Evolutionary conservation across 1,140 invertebrate species (phyloP), one percentile per base, ranked within the genome.

Genomic region (Nasonia longicornis): DNA sequence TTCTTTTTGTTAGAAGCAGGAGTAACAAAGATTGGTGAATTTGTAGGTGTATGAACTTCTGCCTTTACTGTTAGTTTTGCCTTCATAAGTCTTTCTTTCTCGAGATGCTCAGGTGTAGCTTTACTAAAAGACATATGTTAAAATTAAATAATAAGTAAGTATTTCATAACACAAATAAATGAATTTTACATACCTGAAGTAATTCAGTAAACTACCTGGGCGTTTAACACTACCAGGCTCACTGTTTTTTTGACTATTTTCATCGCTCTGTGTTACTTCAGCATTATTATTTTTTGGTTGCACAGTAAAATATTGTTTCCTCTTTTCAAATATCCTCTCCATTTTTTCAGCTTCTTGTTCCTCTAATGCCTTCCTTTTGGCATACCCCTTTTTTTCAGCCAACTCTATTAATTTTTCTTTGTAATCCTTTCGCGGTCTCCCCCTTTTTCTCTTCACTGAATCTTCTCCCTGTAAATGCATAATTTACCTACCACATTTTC

Each of bases 121-220:
- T 89, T 89, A 58, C 87, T 89, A 48, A 73, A 84, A n/a, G 70
- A 22, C 63, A 76, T 67, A 14, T 26, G 12, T 31, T 12, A 31
- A 67, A 16, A 0, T 1, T 67, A 67, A 29, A 10, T 42, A 83
- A 45, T n/a, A 77, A 79, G 12, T 69, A 66, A 64, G 42, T 78
- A 73, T 67, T 70, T 35, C 45, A 29, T 3, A 77, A 45, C 58
- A 29, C 72, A 79, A 83, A 48, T 71, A 52, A 79, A 82, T 8
- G 63, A 22, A 81, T n/a, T 38, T 74, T 58, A 79, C 26, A 7
- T 52, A 90, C 89, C 88, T 89, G 38, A 91, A 90, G 83, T 90
- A 91, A 86, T 89, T 85, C 20, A 90, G 81, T 74, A 91, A 87
- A 70, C 83, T 88, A 48, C 84, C 77, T 38, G 85, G 74, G 6